phyloP scores from a whole-genome alignment of 2,888 invertebrate genomes.

The Cheilosia grossa region DNA sequence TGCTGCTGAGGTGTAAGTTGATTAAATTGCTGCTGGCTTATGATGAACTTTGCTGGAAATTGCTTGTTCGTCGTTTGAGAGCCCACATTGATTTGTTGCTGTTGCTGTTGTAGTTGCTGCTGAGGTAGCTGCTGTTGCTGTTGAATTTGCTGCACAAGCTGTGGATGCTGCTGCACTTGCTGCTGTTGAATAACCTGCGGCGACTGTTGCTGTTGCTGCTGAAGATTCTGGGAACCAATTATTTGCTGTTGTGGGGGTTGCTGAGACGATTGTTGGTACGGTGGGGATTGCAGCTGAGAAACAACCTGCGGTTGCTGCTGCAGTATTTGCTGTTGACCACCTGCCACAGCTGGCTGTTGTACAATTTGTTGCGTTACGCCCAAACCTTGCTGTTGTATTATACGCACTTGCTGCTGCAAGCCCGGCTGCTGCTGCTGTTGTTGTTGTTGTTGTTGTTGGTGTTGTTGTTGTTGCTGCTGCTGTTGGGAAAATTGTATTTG shows the following conservation, averaged over 20 bases:
- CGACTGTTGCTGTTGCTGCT: slow-evolving; percentile 77
- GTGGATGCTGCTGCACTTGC: slow-evolving; percentile 76
- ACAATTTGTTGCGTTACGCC: slow-evolving; percentile 77
- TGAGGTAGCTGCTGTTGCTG: slow-evolving; percentile 76
- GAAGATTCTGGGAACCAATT: slow-evolving; percentile 59
- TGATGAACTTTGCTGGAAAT: slow-evolving; percentile 81
- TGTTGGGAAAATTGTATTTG: slow-evolving; percentile 61
- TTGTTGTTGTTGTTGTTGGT: slow-evolving; percentile 72
- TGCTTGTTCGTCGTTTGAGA: slow-evolving; percentile 75
- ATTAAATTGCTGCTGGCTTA: slow-evolving; percentile 87
- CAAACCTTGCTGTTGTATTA: slow-evolving; percentile 76
- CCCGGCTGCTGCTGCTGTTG: slow-evolving; percentile 77
- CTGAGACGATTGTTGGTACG: slow-evolving; percentile 73
- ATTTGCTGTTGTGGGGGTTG: slow-evolving; percentile 70
- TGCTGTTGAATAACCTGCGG: slow-evolving; percentile 77
- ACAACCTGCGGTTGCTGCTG: slow-evolving; percentile 75
- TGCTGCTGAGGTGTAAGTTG: slow-evolving; percentile 86
- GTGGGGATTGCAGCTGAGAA: slow-evolving; percentile 74
- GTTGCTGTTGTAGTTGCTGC: slow-evolving; percentile 76
- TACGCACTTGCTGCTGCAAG: slow-evolving; percentile 75
- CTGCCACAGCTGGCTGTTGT: slow-evolving; percentile 73
- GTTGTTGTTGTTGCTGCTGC: slow-evolving; percentile 74
- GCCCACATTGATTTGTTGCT: slow-evolving; percentile 77
- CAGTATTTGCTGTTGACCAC: slow-evolving; percentile 68
- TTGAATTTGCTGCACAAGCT: slow-evolving; percentile 76